phyloP scores from a whole-genome alignment of 2,888 invertebrate genomes.

The Sabatieria punctata region DNA sequence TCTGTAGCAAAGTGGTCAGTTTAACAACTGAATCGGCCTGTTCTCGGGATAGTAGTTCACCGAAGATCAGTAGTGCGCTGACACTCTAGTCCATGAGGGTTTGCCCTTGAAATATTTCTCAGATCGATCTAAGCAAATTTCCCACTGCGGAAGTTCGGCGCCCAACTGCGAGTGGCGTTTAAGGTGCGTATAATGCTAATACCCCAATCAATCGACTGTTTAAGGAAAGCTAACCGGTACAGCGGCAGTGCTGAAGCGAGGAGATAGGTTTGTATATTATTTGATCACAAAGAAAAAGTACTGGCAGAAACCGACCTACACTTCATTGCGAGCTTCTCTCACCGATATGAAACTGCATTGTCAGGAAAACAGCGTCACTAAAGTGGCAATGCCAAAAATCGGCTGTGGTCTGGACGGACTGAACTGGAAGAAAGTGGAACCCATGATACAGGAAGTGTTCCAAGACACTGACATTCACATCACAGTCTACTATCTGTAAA shows the following conservation, averaged over 20 bases:
- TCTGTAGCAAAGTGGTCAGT: no score
- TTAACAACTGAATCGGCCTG: no score
- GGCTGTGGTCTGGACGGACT: slow-evolving; percentile 51
- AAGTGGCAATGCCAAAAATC: slow-evolving; percentile 47
- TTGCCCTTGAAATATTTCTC: no score
- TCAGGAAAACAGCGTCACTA: slow-evolving; percentile 37
- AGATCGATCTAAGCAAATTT: no score
- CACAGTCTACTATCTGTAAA: neutral
- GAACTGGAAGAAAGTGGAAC: slow-evolving; percentile 44
- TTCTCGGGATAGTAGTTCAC: no score
- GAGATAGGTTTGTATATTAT: slow-evolving; percentile 18
- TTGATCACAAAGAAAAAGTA: slow-evolving; percentile 29
- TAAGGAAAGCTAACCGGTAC: slow-evolving; percentile 27
- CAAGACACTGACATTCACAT: slow-evolving; percentile 19
- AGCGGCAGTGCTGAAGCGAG: slow-evolving; percentile 26
- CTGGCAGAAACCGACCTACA: slow-evolving; percentile 38
- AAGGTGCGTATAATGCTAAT: neutral
- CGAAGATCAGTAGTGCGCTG: no score
- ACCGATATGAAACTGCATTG: slow-evolving; percentile 22
- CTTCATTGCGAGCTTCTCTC: slow-evolving; percentile 19
- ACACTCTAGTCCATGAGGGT: no score
- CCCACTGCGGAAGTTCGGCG: no score
- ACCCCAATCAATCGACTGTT: neutral
- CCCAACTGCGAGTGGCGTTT: no score
- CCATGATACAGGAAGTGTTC: slow-evolving; percentile 41